Percentiles rank a stretch among this genome's conserved stretches.
Evolutionary conservation across 2,888 invertebrate genomes (phyloP).

Genomic region (Schizotus pectinicornis): DNA sequence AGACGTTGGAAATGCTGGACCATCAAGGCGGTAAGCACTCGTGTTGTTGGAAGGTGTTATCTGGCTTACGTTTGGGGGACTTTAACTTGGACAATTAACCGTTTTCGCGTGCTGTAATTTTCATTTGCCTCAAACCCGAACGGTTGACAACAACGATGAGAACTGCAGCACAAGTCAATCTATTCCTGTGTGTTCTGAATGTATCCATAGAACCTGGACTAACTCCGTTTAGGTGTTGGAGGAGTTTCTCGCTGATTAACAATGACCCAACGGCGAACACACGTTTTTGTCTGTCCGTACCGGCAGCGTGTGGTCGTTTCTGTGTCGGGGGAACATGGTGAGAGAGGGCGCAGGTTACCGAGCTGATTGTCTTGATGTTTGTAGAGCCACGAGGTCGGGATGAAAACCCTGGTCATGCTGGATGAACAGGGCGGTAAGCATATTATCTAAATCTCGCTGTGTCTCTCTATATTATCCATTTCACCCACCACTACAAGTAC

Average conservation of each 20-base stretch:
- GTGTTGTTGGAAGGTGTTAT: constrained; percentile 19
- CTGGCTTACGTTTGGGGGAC: constrained; percentile 7
- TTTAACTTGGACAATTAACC: too few species aligned
- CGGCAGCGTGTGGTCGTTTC: constrained; percentile 9
- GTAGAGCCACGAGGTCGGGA: constrained; percentile 99
- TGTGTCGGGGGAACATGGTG: constrained; percentile 27
- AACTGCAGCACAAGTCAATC: too few species aligned
- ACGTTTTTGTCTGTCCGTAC: constrained; percentile 20
- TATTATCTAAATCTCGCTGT: constrained; percentile 57
- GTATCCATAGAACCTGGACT: constrained; percentile 9
- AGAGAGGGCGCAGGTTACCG: constrained; percentile 26
- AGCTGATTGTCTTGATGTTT: constrained; percentile 64
- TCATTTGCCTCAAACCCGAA: too few species aligned
- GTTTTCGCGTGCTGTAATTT: too few species aligned
- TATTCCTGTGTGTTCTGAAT: too few species aligned
- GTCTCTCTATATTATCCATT: constrained; percentile 34
- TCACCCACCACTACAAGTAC: constrained; percentile 23
- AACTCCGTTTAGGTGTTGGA: constrained; percentile 11
- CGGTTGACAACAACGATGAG: too few species aligned
- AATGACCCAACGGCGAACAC: constrained; percentile 15
- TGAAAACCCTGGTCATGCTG: constrained; percentile 99
- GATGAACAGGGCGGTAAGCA: constrained; percentile 99
- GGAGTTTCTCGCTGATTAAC: constrained; percentile 6
- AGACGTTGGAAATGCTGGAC: constrained; percentile 87
- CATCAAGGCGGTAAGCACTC: constrained; percentile 90